Evolutionary conservation across 2,113 vertebrate genomes (phyloP), one percentile per base, ranked within the genome.

Genomic region (Pomatostomus ruficeps): DNA sequence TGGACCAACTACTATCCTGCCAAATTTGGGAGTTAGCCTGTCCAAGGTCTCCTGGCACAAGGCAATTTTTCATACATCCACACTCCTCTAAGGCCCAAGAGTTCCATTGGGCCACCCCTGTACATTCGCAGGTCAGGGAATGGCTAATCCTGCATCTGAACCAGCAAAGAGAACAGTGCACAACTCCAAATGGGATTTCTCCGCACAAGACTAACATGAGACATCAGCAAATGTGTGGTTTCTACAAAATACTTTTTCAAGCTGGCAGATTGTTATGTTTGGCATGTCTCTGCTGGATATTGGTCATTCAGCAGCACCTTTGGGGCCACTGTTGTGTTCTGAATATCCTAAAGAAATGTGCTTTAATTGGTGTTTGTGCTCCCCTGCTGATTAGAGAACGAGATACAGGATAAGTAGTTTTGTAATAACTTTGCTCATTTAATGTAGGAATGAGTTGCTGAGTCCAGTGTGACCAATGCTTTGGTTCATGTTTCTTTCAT

Each of bases 261-360:
- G 46, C 17, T 16, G 26, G 17, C 20, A 31, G 33, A 61, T 36
- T 21, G 18, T 31, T 48, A 42, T 2, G 4, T 19, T 12, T 13
- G 48, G 40, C 33, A 28, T 10, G 46, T n/a, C 48, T n/a, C 1
- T 3, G 43, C 59, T 11, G 23, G 59, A 14, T 24, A 21, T 4
- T 23, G 48, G 48, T 59, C 48, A 21, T 25, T 65, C 71, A 65
- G 74, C 57, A 91, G n/a, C 71, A 90, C 6, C 85, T 61, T 51
- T n/a, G 0, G 1, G 49, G 36, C 57, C 66, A 45, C 43, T 68
- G 22, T 23, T 0, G 0, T 15, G 23, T 33, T 62, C 82, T 35
- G 18, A 58, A n/a, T 40, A 63, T 7, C 36, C 63, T n/a, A n/a
- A 62, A 40, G 35, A 90, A 80, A 58, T 0, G 0, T 40, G 22